A percentile compares a stretch with the other conserved stretches of the same genome.
Evolutionary conservation across 92 coral and sea anemone genomes (phyloP).

Genomic region (Siderastrea radians): DNA sequence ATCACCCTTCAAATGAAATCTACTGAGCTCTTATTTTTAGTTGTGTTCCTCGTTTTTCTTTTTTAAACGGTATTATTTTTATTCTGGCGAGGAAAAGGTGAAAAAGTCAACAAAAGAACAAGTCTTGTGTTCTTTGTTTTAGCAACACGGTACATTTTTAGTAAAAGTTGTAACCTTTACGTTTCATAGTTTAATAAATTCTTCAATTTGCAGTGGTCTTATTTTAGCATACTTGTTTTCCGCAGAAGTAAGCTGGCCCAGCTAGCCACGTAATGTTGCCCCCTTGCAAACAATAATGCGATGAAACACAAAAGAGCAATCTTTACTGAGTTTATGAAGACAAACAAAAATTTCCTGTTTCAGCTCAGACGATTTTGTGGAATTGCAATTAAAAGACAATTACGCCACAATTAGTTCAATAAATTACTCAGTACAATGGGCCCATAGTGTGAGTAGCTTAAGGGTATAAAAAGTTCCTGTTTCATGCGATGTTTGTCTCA

Average conservation of each 20-base stretch:
- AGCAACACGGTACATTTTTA: too few species aligned
- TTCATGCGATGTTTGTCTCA: neutral
- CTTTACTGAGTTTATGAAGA: neutral
- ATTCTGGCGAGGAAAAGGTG: too few species aligned
- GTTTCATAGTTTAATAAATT: neutral
- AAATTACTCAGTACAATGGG: neutral
- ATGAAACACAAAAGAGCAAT: neutral
- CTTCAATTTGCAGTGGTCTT: neutral
- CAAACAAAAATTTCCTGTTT: constrained; percentile 21
- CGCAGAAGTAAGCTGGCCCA: neutral
- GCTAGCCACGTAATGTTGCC: neutral
- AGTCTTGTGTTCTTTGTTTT: too few species aligned
- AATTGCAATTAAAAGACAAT: constrained; percentile 30
- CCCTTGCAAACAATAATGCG: neutral
- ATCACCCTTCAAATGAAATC: too few species aligned
- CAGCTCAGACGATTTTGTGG: constrained; percentile 12
- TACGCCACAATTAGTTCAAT: neutral
- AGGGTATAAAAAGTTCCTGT: constrained; percentile 30
- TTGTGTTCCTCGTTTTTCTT: too few species aligned
- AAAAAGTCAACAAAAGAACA: too few species aligned
- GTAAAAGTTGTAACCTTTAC: too few species aligned
- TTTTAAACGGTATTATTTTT: too few species aligned
- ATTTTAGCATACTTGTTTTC: neutral
- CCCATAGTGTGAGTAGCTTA: neutral
- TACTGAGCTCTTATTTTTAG: too few species aligned